A percentile compares a stretch with the other conserved stretches of the same genome.
phyloP scores from a whole-genome alignment of 2,888 invertebrate genomes.

The Zelleria hepariella region DNA sequence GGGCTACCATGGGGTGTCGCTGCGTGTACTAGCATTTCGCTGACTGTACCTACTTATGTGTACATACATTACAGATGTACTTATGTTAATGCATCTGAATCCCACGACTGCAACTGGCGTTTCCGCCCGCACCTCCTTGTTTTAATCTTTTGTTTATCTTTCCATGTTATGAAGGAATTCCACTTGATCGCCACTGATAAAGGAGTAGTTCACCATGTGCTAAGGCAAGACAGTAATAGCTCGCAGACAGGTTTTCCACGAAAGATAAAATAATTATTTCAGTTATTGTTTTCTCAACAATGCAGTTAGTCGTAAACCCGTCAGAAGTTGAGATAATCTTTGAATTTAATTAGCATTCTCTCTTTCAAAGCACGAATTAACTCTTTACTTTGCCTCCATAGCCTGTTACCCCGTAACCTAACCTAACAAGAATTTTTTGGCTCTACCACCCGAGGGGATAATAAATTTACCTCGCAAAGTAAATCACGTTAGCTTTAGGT shows the following conservation, averaged over 20 bases:
- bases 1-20: too few relatives aligned
- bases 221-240: not conserved
- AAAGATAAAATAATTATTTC: not conserved
- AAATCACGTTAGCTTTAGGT: too few relatives aligned
- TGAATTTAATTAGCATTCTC: not conserved
- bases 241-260: not conserved
- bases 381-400: too few relatives aligned
- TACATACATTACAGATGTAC: not conserved
- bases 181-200: not conserved
- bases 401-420: too few relatives aligned
- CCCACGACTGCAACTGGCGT: not conserved
- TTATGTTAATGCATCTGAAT: not conserved
- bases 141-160: not conserved
- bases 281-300: not conserved
- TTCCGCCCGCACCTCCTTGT: not conserved
- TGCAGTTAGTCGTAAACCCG: not conserved
- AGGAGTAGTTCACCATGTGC: not conserved
- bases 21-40: too few relatives aligned
- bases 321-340: not conserved
- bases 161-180: not conserved
- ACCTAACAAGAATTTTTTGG: too few relatives aligned
- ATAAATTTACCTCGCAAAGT: too few relatives aligned
- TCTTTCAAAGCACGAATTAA: too few relatives aligned
- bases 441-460: too few relatives aligned
- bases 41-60: not conserved